These are phyloP conservation scores for Psammodynastes pulverulentus DNA, from an alignment of 2,113 vertebrate species.

Conservation along the genomic window DNA sequence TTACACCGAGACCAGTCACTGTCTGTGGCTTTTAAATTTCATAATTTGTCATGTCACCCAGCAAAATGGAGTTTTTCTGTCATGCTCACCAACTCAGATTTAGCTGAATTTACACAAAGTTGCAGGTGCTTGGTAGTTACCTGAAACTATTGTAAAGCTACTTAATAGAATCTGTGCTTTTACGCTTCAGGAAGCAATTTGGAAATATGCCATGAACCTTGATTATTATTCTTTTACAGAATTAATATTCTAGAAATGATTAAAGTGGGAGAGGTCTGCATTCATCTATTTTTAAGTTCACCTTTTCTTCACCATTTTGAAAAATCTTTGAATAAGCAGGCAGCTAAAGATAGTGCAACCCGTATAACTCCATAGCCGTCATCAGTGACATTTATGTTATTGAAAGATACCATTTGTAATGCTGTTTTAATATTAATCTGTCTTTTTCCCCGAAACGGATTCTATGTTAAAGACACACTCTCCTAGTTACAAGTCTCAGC, in stretches of 20 bases:
- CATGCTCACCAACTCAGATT: background rate
- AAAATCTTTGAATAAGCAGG: background rate
- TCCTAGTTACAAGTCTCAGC: background rate
- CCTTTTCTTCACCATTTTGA: background rate
- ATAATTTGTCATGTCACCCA: constrained; percentile 61
- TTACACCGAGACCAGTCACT: constrained; percentile 34
- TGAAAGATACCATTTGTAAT: constrained; percentile 1
- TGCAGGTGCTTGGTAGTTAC: background rate
- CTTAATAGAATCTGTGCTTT: background rate
- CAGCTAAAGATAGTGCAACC: background rate
- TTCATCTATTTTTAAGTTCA: background rate
- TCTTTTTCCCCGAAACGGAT: background rate
- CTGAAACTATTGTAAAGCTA: background rate
- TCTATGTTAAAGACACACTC: background rate
- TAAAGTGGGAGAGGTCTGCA: background rate
- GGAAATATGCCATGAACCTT: accelerated
- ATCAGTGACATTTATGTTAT: background rate
- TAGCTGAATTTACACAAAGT: accelerated
- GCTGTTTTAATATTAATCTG: background rate
- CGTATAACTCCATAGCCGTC: background rate
- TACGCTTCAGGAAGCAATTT: background rate
- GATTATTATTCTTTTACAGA: background rate
- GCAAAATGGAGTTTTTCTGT: constrained; percentile 43
- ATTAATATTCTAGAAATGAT: constrained; percentile 5
- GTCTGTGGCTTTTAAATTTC: constrained; percentile 53